Percentiles rank a stretch among this genome's conserved stretches.
These are phyloP conservation scores for Limnephilus rhombicus DNA, from an alignment of 2,888 invertebrate species.

Conservation along the genomic window DNA sequence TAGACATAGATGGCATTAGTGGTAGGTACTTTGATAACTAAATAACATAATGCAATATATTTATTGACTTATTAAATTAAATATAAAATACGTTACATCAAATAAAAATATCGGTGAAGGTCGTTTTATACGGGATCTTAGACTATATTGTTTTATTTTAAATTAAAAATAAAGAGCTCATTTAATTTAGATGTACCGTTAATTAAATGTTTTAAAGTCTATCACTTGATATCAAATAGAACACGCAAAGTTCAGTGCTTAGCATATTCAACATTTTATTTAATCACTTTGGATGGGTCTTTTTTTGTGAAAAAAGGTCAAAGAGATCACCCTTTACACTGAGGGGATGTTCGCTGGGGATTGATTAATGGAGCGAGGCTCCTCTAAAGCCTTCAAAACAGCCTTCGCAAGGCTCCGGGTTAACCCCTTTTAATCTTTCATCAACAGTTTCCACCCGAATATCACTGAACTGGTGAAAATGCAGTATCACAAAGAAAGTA, in stretches of 20 bases:
- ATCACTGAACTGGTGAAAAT: background rate
- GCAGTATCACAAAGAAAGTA: background rate
- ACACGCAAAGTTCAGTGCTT: background rate
- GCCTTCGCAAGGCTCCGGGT: constrained; percentile 40
- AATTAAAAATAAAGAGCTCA: too few relatives aligned
- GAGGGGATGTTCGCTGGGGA: constrained; percentile 39
- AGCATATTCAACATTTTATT: background rate
- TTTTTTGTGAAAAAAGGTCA: constrained; percentile 20
- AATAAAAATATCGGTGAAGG: too few relatives aligned
- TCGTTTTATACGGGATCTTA: too few relatives aligned
- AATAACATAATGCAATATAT: too few relatives aligned
- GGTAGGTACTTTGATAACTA: too few relatives aligned
- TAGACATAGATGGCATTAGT: too few relatives aligned
- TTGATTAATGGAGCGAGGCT: constrained; percentile 60
- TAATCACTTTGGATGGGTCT: background rate
- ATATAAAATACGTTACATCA: too few relatives aligned
- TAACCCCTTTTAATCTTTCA: constrained; percentile 58
- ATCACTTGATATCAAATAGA: background rate
- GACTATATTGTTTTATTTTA: too few relatives aligned
- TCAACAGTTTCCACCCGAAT: constrained; percentile 52
- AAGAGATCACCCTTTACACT: constrained; percentile 29
- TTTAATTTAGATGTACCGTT: too few relatives aligned
- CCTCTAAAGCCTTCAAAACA: constrained; percentile 34
- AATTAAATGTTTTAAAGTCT: background rate
- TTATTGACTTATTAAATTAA: too few relatives aligned